These are phyloP conservation scores for Lithophane ornitopus DNA, from an alignment of 2,888 invertebrate species.

Conservation along the genomic window DNA sequence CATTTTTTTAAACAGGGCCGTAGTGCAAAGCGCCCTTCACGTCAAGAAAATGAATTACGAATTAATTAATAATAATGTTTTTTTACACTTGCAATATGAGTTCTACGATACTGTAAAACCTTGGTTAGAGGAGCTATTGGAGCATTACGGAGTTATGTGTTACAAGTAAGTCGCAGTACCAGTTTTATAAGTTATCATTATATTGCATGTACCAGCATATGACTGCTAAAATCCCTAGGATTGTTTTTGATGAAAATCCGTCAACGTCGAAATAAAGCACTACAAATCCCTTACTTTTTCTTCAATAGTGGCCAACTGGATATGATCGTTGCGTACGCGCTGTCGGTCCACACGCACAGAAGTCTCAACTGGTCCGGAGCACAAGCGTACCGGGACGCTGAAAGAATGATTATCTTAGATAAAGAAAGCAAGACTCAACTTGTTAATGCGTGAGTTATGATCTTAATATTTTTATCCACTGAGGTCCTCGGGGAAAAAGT, in stretches of 20 bases:
- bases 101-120: conserved; percentile 42
- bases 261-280: not conserved
- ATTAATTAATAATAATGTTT: accelerated
- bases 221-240: too few species aligned
- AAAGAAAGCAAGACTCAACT: not conserved
- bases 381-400: conserved; percentile 39
- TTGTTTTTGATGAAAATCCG: not conserved
- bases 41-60: conserved; percentile 25
- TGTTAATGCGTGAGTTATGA: conserved; percentile 48
- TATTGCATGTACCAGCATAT: not conserved
- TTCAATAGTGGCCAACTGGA: conserved; percentile 56
- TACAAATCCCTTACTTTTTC: not conserved
- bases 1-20: conserved; percentile 47
- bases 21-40: conserved; percentile 55
- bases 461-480: not conserved
- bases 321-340: conserved; percentile 54
- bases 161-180: conserved; percentile 37
- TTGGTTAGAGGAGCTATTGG: conserved; percentile 62
- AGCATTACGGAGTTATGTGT: conserved; percentile 57
- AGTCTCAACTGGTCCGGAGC: conserved; percentile 58
- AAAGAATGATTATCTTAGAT: conserved; percentile 23
- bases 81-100: accelerated
- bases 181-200: too few species aligned
- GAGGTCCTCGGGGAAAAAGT: not conserved
- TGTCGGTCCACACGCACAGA: conserved; percentile 56